Percentiles rank a stretch among this genome's conserved stretches.
Evolutionary conservation across 2,888 invertebrate genomes (phyloP).

Genomic region (Stenodema calcarata): DNA sequence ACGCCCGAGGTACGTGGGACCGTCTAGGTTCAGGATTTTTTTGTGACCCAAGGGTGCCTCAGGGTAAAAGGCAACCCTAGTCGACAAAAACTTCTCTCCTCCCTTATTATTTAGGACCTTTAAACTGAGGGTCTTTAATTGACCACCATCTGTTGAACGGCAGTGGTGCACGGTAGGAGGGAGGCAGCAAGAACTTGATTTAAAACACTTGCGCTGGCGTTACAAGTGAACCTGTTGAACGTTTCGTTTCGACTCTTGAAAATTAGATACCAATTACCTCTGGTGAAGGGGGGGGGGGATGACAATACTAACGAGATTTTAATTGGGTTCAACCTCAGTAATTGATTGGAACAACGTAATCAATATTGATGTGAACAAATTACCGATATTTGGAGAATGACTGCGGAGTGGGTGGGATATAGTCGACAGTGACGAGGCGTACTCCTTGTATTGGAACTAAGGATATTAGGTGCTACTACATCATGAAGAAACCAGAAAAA

Average conservation of each 20-base stretch:
- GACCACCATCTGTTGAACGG: constrained; percentile 30
- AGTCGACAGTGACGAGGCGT: no score
- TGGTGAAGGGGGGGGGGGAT: no score
- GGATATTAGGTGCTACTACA: no score
- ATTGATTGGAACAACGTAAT: no score
- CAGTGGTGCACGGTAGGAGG: background rate
- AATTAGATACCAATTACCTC: no score
- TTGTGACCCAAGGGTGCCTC: background rate
- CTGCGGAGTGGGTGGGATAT: no score
- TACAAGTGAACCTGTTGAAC: background rate
- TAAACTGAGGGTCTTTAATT: constrained; percentile 33
- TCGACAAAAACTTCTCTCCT: background rate
- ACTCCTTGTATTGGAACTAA: no score
- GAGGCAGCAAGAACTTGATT: background rate
- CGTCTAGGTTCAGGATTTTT: constrained; percentile 9
- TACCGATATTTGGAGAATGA: no score
- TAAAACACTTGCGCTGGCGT: background rate
- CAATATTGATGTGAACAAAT: no score
- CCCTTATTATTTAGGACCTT: constrained; percentile 38
- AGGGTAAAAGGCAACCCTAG: background rate
- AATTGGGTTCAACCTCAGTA: no score
- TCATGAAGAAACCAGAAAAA: no score
- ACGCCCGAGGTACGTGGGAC: background rate
- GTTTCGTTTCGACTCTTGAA: background rate
- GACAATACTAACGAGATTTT: no score